Evolutionary conservation across 2,113 vertebrate genomes (phyloP).

Genomic region (Notothenia coriiceps): DNA sequence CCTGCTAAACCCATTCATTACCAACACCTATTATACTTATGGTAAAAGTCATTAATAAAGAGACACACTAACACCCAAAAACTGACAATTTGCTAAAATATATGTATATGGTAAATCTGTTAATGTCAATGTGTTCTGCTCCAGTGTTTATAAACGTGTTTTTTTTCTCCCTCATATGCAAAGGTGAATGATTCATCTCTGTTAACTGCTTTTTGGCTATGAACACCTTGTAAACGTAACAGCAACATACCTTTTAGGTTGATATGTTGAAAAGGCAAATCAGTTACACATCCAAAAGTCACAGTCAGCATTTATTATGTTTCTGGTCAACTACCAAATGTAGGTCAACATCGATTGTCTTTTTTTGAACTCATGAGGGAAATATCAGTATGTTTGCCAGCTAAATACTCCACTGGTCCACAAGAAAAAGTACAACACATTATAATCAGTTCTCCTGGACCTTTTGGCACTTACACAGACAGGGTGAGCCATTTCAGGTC

Average conservation of each 20-base stretch:
- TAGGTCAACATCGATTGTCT: too few species aligned
- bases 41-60: not conserved
- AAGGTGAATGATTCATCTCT: not conserved
- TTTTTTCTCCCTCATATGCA: not conserved
- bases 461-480: conserved; percentile 5
- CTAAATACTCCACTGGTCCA: not conserved
- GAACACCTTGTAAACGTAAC: not conserved
- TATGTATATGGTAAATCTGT: not conserved
- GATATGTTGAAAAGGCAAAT: not conserved
- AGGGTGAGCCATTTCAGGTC: conserved; percentile 24
- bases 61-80: not conserved
- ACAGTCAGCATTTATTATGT: not conserved
- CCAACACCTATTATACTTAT: not conserved
- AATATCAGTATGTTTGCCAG: not conserved
- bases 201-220: not conserved
- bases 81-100: not conserved
- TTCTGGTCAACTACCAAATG: not conserved
- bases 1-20: not conserved
- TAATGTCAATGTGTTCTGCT: not conserved
- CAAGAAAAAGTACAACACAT: too few species aligned
- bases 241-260: not conserved
- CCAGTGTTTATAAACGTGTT: not conserved
- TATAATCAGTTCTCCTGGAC: not conserved
- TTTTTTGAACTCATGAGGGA: not conserved
- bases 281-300: not conserved